Evolutionary conservation across 2,888 invertebrate genomes (phyloP).

Genomic region (Meteorus colon): DNA sequence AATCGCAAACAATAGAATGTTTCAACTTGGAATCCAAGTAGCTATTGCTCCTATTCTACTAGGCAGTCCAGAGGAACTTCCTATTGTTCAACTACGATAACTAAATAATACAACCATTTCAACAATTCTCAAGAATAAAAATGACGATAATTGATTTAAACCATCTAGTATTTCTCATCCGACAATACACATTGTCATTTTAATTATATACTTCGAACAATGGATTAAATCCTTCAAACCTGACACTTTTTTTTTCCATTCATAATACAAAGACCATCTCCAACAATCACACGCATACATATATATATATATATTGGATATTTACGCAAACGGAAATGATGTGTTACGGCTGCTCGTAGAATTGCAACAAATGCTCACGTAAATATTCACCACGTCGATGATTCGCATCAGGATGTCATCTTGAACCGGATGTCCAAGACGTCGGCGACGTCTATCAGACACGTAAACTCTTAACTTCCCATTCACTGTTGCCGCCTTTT

Average conservation of each 20-base stretch:
- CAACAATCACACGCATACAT: background rate
- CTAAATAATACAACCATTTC: too few species aligned
- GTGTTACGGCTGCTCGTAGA: background rate
- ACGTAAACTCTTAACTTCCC: conserved; percentile 60
- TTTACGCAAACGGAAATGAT: conserved; percentile 16
- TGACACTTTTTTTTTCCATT: background rate
- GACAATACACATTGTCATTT: too few species aligned
- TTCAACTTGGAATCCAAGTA: too few species aligned
- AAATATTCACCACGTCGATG: conserved; percentile 27
- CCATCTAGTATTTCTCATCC: too few species aligned
- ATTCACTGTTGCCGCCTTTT: conserved; percentile 52
- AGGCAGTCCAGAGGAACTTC: too few species aligned
- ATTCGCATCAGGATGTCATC: conserved; percentile 29
- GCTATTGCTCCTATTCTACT: too few species aligned
- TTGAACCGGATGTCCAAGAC: conserved; percentile 52
- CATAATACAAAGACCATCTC: background rate
- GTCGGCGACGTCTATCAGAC: conserved; percentile 51
- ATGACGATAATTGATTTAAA: too few species aligned
- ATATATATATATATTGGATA: background rate
- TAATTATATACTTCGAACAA: too few species aligned
- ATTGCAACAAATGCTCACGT: conserved; percentile 26
- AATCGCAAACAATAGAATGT: too few species aligned
- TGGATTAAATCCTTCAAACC: too few species aligned
- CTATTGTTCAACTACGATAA: too few species aligned
- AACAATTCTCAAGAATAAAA: too few species aligned